Conservation (phyloP, 2,888 invertebrate genomes). For the Boloria euphrosyne region DNA sequence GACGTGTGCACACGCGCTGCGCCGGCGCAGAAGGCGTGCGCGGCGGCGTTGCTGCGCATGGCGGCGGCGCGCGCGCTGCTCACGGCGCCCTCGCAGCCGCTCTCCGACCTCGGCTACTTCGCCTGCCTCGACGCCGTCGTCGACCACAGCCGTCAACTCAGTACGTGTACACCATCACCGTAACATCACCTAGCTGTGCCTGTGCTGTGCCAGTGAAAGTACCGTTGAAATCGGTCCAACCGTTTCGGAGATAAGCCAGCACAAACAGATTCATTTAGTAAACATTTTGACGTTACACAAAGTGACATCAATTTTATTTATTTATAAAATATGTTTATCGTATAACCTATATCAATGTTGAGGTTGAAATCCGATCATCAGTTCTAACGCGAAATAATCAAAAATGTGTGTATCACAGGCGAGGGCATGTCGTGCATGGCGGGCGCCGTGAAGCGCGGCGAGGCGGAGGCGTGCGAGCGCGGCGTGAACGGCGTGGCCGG, state of each 20-base stretch:
- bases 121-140: constrained; percentile 96
- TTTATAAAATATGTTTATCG: no score
- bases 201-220: no score
- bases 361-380: no score
- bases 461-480: constrained; percentile 92
- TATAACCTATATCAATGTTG: no score
- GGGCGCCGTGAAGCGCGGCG: constrained; percentile 92
- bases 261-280: no score
- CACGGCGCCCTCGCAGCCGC: constrained; percentile 92
- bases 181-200: not conserved
- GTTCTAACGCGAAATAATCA: no score
- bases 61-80: constrained; percentile 92
- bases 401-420: constrained; percentile 63
- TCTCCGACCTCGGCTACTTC: constrained; percentile 94
- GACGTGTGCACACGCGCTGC: constrained; percentile 94
- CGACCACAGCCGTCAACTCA: constrained; percentile 91
- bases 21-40: constrained; percentile 98
- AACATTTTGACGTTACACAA: no score
- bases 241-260: no score
- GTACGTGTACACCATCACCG: constrained; percentile 58
- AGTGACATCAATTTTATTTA: no score
- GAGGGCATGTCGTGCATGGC: constrained; percentile 98
- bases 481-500: constrained; percentile 92
- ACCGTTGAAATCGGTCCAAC: no score
- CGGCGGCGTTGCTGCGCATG: constrained; percentile 96